Evolutionary conservation across 2,888 invertebrate genomes (phyloP).

Genomic region (Metacarcinus magister): DNA sequence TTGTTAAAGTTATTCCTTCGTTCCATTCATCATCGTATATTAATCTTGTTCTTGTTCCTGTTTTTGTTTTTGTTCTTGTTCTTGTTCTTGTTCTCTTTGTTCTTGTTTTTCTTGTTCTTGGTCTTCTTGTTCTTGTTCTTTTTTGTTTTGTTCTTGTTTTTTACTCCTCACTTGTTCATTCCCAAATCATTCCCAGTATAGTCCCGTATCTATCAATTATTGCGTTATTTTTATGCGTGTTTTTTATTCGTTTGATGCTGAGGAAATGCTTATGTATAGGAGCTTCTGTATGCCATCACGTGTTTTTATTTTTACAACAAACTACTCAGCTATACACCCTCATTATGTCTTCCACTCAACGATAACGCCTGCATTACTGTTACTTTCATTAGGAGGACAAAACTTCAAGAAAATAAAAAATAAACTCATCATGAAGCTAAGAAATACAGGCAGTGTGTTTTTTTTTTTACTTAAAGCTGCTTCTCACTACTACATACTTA

Average conservation of each 20-base stretch:
- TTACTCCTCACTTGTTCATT: too few species aligned
- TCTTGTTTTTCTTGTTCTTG: too few species aligned
- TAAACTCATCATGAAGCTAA: background rate
- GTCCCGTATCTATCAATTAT: too few species aligned
- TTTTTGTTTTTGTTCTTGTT: too few species aligned
- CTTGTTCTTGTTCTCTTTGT: too few species aligned
- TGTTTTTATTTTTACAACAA: background rate
- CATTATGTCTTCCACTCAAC: background rate
- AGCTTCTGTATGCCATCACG: background rate
- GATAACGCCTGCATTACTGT: background rate
- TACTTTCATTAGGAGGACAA: background rate
- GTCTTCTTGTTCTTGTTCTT: too few species aligned
- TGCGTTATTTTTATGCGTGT: background rate
- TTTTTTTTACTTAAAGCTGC: background rate
- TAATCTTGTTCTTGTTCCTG: too few species aligned
- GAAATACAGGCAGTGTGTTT: background rate
- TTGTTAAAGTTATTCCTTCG: too few species aligned
- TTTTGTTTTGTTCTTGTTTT: too few species aligned
- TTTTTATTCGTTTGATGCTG: background rate
- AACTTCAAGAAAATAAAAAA: background rate
- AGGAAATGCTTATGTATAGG: background rate
- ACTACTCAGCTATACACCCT: background rate
- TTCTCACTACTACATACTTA: background rate
- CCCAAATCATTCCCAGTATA: too few species aligned
- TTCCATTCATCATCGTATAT: too few species aligned